Evolutionary conservation across 1,140 invertebrate species (phyloP), one percentile per base, ranked within the genome.

Genomic region (Brachionus asplanchnoidis): DNA sequence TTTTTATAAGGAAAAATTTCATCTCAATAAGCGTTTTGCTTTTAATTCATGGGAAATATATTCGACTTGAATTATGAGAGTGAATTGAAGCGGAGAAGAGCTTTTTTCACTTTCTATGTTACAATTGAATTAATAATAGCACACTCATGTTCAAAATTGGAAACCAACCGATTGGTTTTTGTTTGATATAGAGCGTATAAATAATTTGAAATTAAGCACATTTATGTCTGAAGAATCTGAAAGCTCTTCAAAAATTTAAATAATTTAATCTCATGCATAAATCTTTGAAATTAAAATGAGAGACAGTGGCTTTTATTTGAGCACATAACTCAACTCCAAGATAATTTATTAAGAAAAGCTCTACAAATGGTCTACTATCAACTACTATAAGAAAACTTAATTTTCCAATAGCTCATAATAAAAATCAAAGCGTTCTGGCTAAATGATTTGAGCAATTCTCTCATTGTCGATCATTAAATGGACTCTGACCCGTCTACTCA

Each of bases 171-270:
- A 60, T 60, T 60, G 53, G 53, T 23, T 60, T 8, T 60, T 23
- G 17, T 60, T 60, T 60, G 53, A 60, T 60, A 60, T 60, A 60
- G 53, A 60, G 53, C 53, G 53, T 60, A 60, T 60, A 60, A 60
- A 60, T 60, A 60, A 60, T 60, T 60, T 60, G 53, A 60, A 60
- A 60, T 60, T 60, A 60, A 60, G 53, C 53, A 60, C 53, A 60
- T 60, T 60, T 60, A 60, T 60, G 53, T 60, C 53, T 60, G 53
- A 60, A 60, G 53, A 60, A 60, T 60, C 53, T 60, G 53, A 60
- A 60, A 60, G 53, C 53, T 60, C 17, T 60, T 60, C 17, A 60
- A 60, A 60, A 60, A 23, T 60, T 20, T 20, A 60, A 60, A 60
- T 60, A 60, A 60, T 60, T 60, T 60, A 60, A 60, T 60, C 53